Conservation (phyloP, 2,797 vertebrate species). For the Botia almorhae region DNA sequence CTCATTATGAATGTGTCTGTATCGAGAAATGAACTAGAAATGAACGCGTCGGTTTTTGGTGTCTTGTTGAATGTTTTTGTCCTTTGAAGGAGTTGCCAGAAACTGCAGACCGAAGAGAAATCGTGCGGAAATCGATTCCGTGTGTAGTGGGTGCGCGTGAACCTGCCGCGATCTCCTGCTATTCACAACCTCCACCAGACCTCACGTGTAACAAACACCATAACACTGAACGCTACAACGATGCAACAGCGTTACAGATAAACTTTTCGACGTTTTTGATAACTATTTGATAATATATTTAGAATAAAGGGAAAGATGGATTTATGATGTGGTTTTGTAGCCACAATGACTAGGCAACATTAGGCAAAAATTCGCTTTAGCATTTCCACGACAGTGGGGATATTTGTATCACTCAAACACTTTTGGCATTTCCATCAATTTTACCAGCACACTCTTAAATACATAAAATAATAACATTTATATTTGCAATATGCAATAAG, state of each 20-base stretch:
- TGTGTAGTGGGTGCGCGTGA: background rate
- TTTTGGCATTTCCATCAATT: no score
- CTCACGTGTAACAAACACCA: background rate
- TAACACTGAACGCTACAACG: background rate
- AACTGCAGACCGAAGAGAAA: background rate
- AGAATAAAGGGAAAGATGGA: background rate
- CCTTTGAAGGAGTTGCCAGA: constrained; percentile 4
- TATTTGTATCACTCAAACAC: no score
- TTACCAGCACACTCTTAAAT: no score
- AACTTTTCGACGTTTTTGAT: background rate
- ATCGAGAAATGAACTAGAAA: background rate
- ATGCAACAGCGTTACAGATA: background rate
- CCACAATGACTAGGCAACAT: no score
- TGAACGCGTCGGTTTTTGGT: background rate
- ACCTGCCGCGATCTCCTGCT: constrained; percentile 20
- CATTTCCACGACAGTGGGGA: no score
- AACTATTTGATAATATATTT: background rate
- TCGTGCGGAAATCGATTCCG: background rate
- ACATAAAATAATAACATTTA: no score
- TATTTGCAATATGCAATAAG: no score
- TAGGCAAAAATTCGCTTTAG: no score
- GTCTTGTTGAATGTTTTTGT: background rate
- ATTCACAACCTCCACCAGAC: constrained; percentile 13
- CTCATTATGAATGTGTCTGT: background rate
- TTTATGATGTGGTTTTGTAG: background rate